A percentile compares a stretch with the other conserved stretches of the same genome.
phyloP scores from a whole-genome alignment of 2,888 invertebrate genomes.

The Mimas tiliae region DNA sequence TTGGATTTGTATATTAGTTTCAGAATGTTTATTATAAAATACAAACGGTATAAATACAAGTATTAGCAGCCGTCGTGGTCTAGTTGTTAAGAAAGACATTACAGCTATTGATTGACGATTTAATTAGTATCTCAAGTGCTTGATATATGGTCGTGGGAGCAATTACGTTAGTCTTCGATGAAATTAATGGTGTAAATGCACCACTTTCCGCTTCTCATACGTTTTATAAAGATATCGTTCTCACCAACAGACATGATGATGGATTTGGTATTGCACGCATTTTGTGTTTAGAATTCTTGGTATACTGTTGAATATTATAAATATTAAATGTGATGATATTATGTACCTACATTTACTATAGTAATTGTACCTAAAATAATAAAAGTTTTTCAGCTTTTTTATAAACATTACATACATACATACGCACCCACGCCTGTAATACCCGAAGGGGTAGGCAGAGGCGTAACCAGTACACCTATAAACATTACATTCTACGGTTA shows the following conservation, averaged over 20 bases:
- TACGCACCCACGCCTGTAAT: too few species aligned
- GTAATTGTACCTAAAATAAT: too few species aligned
- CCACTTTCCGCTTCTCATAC: background rate
- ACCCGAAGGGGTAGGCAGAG: too few species aligned
- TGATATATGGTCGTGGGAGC: conserved; percentile 33
- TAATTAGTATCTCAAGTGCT: background rate
- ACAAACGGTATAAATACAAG: background rate
- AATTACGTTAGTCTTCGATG: conserved; percentile 32
- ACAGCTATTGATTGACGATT: conserved; percentile 1
- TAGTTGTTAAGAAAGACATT: background rate
- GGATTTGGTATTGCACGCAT: background rate
- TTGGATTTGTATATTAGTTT: background rate
- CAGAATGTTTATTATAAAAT: background rate
- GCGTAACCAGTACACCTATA: too few species aligned
- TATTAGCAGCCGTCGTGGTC: background rate
- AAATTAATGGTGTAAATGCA: background rate
- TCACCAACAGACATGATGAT: background rate
- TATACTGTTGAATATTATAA: background rate
- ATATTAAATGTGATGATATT: too few species aligned
- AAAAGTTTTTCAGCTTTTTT: too few species aligned
- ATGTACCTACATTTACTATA: too few species aligned
- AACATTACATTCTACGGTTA: too few species aligned
- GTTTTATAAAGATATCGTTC: background rate
- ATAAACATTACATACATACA: too few species aligned
- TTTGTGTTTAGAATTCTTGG: background rate